Base-by-base conservation (phyloP, 2,888 invertebrate genomes). In the Calameuta pallipes region DNA sequence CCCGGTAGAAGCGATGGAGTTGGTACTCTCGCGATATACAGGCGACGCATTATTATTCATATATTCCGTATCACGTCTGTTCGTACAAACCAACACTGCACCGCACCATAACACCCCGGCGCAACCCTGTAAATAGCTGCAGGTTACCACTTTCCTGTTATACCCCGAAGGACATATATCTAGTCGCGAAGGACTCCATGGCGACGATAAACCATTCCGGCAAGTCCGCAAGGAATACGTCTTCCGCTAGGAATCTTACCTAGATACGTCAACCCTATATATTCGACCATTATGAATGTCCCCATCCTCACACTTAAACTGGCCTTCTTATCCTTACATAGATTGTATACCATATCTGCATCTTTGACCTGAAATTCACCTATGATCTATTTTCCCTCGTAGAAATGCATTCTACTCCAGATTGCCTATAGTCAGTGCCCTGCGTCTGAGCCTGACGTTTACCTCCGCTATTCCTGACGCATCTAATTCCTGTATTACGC, bases 41-140 rank as follows among this genome's bases (percentile, higher is more conserved):
- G 80, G 82, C 82, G 82, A 82, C 79, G 74, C 90, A 91, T 91
- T 91, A 90, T 90, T 91, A 91, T 91, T 91, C 91, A 91, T 91
- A 91, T 91, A 91, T 91, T 91, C 91, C 87, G 86, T 87, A 89
- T 90, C 91, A 91, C 89, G 91, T 90, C 89, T 90, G 90, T 87
- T 89, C 87, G 83, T 87, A 87, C 86, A 85, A 87, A 87, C 86
- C 88, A 85, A 87, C 85, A 86, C 79, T 75, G 69, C 75, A 68
- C 80, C 84, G 81, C 81, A 81, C 83, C 83, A 79, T 83, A 84
- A 83, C 84, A 85, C 80, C 82, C 79, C 83, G 83, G 78, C 85
- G 81, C 79, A 76, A 31, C 74, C 77, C 80, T 74, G 85, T 87
- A 85, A 87, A 87, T 87, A 85, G 83, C 80, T 78, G 76, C 81